Conservation (phyloP, 2,113 vertebrate species). For the Stegastes partitus region DNA sequence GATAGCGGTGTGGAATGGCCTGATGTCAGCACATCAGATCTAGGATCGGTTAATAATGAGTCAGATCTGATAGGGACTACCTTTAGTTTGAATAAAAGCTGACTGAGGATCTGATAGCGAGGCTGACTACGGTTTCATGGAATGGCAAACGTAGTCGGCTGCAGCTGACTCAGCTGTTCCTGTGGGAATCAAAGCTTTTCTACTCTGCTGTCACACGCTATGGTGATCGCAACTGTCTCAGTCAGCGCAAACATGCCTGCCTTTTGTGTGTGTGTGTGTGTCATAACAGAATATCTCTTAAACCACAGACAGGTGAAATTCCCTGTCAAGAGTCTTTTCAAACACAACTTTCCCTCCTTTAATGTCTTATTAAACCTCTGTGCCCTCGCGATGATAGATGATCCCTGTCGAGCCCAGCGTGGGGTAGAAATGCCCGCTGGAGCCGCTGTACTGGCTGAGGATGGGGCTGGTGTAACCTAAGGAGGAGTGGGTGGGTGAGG, state of each 20-base stretch:
- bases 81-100: conserved; percentile 73
- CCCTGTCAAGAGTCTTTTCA: conserved; percentile 45
- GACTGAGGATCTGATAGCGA: conserved; percentile 75
- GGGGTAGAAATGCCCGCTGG: conserved; percentile 92
- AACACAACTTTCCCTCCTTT: conserved; percentile 1
- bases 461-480: conserved; percentile 89
- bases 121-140: conserved; percentile 61
- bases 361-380: conserved; percentile 87
- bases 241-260: conserved; percentile 70
- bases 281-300: conserved; percentile 26
- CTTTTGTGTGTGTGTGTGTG: conserved; percentile 39
- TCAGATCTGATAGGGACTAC: conserved; percentile 74
- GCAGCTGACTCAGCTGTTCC: conserved; percentile 82
- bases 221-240: conserved; percentile 66
- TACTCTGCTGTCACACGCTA: conserved; percentile 73
- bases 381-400: conserved; percentile 92
- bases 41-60: conserved; percentile 75
- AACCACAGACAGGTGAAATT: conserved; percentile 42
- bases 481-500: conserved; percentile 83
- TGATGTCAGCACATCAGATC: conserved; percentile 81
- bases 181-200: conserved; percentile 81
- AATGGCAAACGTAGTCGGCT: conserved; percentile 53
- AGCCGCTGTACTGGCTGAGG: conserved; percentile 90
- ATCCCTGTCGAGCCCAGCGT: conserved; percentile 84
- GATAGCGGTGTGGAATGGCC: conserved; percentile 71